Percentiles rank a stretch among this genome's conserved stretches.
phyloP scores from a whole-genome alignment of 2,888 invertebrate species.

The Spodoptera littoralis region DNA sequence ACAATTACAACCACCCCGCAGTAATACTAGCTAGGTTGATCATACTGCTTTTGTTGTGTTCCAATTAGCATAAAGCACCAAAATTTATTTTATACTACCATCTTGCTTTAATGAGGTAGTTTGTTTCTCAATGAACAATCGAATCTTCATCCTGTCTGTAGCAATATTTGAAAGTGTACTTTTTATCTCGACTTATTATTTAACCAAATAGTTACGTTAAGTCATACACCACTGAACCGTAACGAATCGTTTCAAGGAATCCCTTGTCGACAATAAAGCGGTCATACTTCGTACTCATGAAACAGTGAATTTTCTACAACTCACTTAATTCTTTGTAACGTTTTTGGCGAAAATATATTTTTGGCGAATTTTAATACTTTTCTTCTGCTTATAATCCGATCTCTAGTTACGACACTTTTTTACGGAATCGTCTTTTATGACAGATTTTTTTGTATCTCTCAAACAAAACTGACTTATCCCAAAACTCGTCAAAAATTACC shows the following conservation, averaged over 20 bases:
- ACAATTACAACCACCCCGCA: conserved; percentile 35
- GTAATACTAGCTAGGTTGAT: no score
- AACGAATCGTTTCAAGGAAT: conserved; percentile 73
- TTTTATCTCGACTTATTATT: conserved; percentile 7
- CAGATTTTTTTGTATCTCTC: conserved; percentile 1
- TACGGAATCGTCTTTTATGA: conserved; percentile 3
- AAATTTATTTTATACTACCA: no score
- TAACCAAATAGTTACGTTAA: conserved; percentile 54
- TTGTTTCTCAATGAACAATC: not conserved
- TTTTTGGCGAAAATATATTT: not conserved
- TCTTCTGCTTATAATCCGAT: no score
- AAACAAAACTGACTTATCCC: no score
- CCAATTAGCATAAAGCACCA: no score
- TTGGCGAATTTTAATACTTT: no score
- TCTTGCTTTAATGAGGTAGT: not conserved
- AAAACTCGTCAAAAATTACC: conserved; percentile 34
- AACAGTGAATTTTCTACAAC: conserved; percentile 55
- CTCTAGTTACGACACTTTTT: conserved; percentile 8
- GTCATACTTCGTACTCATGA: conserved; percentile 65
- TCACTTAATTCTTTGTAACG: conserved; percentile 26
- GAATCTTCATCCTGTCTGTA: not conserved
- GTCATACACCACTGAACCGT: conserved; percentile 68
- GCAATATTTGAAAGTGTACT: not conserved
- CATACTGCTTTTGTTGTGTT: no score
- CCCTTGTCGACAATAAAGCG: conserved; percentile 63